These are phyloP conservation scores for Thunnus maccoyii DNA, from an alignment of 2,113 vertebrate genomes.

Conservation along the genomic window DNA sequence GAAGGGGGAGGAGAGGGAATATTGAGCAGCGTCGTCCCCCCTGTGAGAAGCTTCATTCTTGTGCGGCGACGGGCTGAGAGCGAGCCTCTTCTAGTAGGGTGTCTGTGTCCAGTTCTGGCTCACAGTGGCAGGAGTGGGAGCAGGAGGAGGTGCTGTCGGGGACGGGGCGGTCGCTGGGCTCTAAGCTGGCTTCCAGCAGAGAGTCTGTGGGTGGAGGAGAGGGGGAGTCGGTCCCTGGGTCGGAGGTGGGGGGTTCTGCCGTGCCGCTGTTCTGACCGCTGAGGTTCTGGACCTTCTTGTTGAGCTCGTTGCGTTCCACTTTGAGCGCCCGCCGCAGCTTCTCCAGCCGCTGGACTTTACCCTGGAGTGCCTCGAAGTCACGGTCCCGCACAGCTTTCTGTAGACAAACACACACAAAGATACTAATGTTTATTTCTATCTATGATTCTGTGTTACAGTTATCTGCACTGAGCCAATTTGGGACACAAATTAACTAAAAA, in stretches of 20 bases:
- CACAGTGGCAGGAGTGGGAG: slow-evolving; percentile 69
- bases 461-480: not conserved
- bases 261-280: slow-evolving; percentile 63
- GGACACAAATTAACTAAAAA: too few species aligned
- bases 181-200: slow-evolving; percentile 34
- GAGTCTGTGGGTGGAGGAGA: slow-evolving; percentile 74
- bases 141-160: slow-evolving; percentile 46
- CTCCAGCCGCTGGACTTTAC: slow-evolving; percentile 95
- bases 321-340: slow-evolving; percentile 96
- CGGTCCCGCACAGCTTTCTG: slow-evolving; percentile 95
- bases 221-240: slow-evolving; percentile 74
- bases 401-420: not conserved
- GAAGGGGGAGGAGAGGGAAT: not conserved
- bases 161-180: not conserved
- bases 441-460: not conserved
- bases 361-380: slow-evolving; percentile 94
- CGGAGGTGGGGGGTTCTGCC: slow-evolving; percentile 37
- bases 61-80: slow-evolving; percentile 48
- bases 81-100: slow-evolving; percentile 41
- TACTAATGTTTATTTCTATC: not conserved
- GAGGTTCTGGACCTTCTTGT: slow-evolving; percentile 94
- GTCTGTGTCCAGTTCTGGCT: slow-evolving; percentile 58
- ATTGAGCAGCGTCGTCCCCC: slow-evolving; percentile 18
- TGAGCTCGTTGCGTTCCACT: slow-evolving; percentile 96
- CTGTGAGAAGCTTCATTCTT: slow-evolving; percentile 72